These are phyloP conservation scores for Ptilorrhoa leucosticta DNA, from an alignment of 2,113 vertebrate species.

Conservation along the genomic window DNA sequence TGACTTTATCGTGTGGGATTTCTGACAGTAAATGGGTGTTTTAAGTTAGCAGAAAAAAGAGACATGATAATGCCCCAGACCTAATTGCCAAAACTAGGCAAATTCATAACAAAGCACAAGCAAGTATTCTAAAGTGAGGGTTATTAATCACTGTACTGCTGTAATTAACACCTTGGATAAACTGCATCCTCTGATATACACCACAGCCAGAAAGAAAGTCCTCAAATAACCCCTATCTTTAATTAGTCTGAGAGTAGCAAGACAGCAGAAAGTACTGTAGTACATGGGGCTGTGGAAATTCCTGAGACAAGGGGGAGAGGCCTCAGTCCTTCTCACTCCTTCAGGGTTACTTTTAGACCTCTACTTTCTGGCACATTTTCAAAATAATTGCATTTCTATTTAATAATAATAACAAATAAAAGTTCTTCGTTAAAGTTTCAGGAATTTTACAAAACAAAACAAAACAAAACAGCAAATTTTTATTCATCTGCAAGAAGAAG, in stretches of 20 bases:
- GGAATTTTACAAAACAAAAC: neutral
- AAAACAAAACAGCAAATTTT: neutral
- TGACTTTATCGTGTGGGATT: neutral
- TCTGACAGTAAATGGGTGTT: neutral
- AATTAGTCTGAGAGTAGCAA: neutral
- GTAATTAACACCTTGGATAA: neutral
- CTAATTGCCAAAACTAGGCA: neutral
- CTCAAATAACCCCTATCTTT: neutral
- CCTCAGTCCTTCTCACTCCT: neutral
- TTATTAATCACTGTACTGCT: neutral
- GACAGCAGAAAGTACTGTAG: neutral
- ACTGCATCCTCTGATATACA: neutral
- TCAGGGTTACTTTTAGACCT: neutral
- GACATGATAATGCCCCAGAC: neutral
- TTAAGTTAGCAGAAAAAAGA: neutral
- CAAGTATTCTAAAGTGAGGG: neutral
- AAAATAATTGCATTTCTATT: neutral
- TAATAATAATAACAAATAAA: neutral
- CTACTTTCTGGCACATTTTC: neutral
- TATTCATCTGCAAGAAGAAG: neutral
- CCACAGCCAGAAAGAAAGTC: neutral
- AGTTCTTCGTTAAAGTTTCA: neutral
- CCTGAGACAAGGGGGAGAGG: neutral
- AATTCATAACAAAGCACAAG: neutral
- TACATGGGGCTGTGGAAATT: fast-evolving